These are phyloP conservation scores for Symphodus melops DNA, from an alignment of 2,113 vertebrate genomes.

Conservation along the genomic window DNA sequence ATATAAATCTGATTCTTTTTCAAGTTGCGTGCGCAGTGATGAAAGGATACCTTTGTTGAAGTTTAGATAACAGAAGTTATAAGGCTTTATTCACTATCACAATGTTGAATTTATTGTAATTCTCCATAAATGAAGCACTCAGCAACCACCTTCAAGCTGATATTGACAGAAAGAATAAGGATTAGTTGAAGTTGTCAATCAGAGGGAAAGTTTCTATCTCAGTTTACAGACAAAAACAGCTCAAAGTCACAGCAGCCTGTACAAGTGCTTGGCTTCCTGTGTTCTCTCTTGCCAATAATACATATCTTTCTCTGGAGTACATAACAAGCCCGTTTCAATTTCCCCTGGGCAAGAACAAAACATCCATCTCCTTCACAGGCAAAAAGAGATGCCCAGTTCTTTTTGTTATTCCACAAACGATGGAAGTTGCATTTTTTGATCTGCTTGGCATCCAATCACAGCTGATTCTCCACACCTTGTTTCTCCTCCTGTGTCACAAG, in stretches of 20 bases:
- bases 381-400: conserved; percentile 19
- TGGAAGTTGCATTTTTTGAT: conserved; percentile 11
- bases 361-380: conserved; percentile 24
- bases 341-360: conserved; percentile 38
- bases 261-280: background rate
- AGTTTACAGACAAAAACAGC: conserved; percentile 8
- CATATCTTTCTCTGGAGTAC: conserved; percentile 26
- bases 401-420: conserved; percentile 24
- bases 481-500: conserved; percentile 8
- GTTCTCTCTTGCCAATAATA: conserved; percentile 22
- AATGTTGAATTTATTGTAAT: conserved; percentile 45
- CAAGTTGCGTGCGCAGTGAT: background rate
- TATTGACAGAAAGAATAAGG: conserved; percentile 36
- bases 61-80: conserved; percentile 49
- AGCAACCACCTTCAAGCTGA: conserved; percentile 67
- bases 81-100: conserved; percentile 42
- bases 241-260: conserved; percentile 3
- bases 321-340: conserved; percentile 10
- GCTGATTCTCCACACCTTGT: conserved; percentile 13
- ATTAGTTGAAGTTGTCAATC: conserved; percentile 44
- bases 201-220: conserved; percentile 17
- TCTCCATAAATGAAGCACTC: conserved; percentile 54
- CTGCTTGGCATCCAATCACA: conserved; percentile 23
- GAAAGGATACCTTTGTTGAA: background rate
- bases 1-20: conserved; percentile 17